Evolutionary conservation across 2,888 invertebrate genomes (phyloP).

Genomic region (Metellina segmentata): DNA sequence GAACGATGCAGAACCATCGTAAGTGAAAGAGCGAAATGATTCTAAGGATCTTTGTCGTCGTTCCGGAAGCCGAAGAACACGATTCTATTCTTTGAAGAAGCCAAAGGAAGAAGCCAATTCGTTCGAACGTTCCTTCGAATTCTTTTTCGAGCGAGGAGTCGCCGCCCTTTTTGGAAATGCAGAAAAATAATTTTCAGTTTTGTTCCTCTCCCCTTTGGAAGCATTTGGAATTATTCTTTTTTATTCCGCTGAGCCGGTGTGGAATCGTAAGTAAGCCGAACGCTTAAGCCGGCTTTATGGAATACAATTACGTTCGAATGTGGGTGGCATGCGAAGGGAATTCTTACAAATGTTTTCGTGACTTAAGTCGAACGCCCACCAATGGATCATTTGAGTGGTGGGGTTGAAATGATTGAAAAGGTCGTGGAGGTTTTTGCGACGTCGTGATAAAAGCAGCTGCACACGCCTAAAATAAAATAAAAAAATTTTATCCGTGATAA

Average conservation of each 20-base stretch:
- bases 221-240: not conserved
- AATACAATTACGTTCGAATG: constrained; percentile 8
- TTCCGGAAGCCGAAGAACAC: not conserved
- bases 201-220: not conserved
- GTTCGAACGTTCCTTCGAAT: not conserved
- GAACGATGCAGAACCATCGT: not conserved
- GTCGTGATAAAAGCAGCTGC: no score
- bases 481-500: no score
- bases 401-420: not conserved
- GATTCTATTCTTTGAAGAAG: not conserved
- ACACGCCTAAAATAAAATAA: no score
- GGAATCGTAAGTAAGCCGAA: constrained; percentile 18
- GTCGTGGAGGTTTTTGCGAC: not conserved
- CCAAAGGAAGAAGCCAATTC: constrained; percentile 3
- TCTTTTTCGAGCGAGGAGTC: constrained; percentile 4
- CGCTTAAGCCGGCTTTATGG: constrained; percentile 29
- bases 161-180: not conserved
- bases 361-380: not conserved
- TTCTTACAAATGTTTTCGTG: constrained; percentile 37
- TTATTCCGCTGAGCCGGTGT: not conserved
- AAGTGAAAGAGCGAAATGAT: not conserved
- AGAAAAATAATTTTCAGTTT: not conserved
- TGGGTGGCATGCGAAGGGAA: not conserved
- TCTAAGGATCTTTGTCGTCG: not conserved
- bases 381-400: not conserved